These are phyloP conservation scores for Drosophila littoralis DNA, from an alignment of 1,140 invertebrate genomes.

Conservation along the genomic window DNA sequence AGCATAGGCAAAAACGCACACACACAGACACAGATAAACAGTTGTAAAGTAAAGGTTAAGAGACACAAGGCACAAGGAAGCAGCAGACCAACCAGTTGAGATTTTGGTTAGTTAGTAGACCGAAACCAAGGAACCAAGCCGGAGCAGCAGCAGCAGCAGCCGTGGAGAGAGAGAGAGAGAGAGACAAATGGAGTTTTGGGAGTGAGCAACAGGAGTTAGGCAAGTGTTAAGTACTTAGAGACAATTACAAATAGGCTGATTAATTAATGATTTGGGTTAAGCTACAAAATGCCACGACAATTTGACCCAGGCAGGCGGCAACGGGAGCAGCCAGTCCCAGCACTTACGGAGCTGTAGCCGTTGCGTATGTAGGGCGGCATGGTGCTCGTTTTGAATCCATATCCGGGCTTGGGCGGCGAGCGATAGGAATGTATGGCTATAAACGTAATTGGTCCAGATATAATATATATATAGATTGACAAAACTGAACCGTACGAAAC, in stretches of 20 bases:
- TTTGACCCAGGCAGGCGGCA: conserved; percentile 1
- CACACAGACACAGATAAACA: conserved; percentile 42
- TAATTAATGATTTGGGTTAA: conserved; percentile 24
- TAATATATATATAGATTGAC: conserved; percentile 19
- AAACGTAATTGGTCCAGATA: conserved; percentile 70
- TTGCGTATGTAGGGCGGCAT: conserved; percentile 88
- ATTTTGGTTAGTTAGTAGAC: conserved; percentile 25
- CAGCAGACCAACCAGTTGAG: conserved; percentile 78
- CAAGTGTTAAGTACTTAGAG: conserved; percentile 11
- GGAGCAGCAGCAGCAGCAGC: conserved; percentile 14
- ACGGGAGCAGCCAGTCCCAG: conserved; percentile 38
- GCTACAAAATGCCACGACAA: conserved; percentile 23
- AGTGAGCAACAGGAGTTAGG: conserved; percentile 31
- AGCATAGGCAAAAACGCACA: conserved; percentile 54
- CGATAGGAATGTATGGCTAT: conserved; percentile 85
- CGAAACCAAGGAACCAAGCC: conserved; percentile 31
- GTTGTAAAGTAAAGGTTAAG: conserved; percentile 37
- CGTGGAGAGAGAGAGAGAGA: conserved; percentile 21
- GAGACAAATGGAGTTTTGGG: conserved; percentile 29
- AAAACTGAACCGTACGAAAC: conserved; percentile 9
- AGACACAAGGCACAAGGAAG: conserved; percentile 57
- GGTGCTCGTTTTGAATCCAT: conserved; percentile 90
- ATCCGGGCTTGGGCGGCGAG: conserved; percentile 89
- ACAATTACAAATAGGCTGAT: background rate
- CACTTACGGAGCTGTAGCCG: conserved; percentile 85